These are phyloP conservation scores for Chelonus insularis DNA, from an alignment of 1,140 invertebrate genomes.

Conservation along the genomic window DNA sequence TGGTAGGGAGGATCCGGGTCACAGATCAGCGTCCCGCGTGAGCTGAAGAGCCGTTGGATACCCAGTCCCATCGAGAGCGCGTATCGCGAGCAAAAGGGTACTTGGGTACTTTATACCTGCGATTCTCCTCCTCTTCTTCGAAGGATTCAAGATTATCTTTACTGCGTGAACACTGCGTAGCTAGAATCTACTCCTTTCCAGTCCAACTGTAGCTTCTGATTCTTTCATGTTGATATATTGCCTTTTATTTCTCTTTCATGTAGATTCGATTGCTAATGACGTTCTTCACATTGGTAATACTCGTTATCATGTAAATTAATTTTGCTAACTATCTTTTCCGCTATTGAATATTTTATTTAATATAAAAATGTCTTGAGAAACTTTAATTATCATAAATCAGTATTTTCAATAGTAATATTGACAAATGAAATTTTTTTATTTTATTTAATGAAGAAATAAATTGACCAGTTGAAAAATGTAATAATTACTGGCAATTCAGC, in stretches of 20 bases:
- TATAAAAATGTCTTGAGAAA: not conserved
- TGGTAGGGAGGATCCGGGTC: constrained; percentile 61
- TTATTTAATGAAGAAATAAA: not conserved
- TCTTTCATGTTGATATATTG: no score
- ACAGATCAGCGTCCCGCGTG: constrained; percentile 56
- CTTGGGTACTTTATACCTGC: constrained; percentile 35
- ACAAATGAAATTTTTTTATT: not conserved
- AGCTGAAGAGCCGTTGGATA: constrained; percentile 42
- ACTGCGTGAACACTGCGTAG: constrained; percentile 20
- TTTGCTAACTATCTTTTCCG: no score
- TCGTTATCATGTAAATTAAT: no score
- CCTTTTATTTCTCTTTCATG: no score
- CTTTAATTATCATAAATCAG: not conserved
- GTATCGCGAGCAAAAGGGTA: constrained; percentile 55
- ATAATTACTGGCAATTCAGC: no score
- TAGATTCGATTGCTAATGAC: no score
- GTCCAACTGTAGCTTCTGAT: constrained; percentile 2
- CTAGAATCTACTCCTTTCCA: not conserved
- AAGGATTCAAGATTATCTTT: constrained; percentile 20
- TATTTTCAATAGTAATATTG: not conserved
- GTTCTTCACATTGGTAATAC: no score
- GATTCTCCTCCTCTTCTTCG: constrained; percentile 18
- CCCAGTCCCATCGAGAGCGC: constrained; percentile 51
- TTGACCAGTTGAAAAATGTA: no score
- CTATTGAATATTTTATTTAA: no score